These are phyloP conservation scores for Apis florea DNA, from an alignment of 1,140 invertebrate genomes.

Conservation along the genomic window DNA sequence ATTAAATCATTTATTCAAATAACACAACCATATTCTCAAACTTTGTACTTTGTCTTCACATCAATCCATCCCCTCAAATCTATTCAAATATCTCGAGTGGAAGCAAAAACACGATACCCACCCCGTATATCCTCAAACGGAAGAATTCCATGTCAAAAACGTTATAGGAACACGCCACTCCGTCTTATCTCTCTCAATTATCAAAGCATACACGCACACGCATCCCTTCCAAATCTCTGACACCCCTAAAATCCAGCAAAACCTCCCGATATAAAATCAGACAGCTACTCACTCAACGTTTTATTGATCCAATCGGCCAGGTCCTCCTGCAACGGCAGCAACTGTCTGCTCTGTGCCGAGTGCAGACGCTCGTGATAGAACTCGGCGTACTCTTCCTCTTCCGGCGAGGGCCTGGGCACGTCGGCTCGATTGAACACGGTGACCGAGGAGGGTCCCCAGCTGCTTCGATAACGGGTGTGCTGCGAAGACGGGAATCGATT, in stretches of 20 bases:
- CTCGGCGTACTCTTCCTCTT: slow-evolving; percentile 86
- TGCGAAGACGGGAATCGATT: slow-evolving; percentile 83
- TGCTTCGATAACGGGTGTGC: slow-evolving; percentile 83
- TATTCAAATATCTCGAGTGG: no score
- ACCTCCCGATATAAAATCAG: not conserved
- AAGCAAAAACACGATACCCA: no score
- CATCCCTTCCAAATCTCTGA: not conserved
- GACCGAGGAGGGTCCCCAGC: slow-evolving; percentile 84
- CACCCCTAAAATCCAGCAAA: no score
- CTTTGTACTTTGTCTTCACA: no score
- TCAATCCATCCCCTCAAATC: no score
- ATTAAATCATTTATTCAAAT: no score
- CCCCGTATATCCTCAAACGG: not conserved
- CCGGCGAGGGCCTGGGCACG: slow-evolving; percentile 82
- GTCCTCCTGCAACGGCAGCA: slow-evolving; percentile 91
- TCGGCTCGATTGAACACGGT: slow-evolving; percentile 82
- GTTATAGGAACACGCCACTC: not conserved
- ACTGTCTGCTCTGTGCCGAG: slow-evolving; percentile 88
- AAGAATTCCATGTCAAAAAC: not conserved
- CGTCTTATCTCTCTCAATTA: no score
- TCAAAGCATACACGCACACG: no score
- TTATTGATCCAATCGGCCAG: slow-evolving; percentile 93
- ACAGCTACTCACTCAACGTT: slow-evolving; percentile 85
- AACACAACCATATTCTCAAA: no score
- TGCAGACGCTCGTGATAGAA: slow-evolving; percentile 88